Conservation (phyloP, 2,888 invertebrate genomes). For the Stenotaenia linearis region DNA sequence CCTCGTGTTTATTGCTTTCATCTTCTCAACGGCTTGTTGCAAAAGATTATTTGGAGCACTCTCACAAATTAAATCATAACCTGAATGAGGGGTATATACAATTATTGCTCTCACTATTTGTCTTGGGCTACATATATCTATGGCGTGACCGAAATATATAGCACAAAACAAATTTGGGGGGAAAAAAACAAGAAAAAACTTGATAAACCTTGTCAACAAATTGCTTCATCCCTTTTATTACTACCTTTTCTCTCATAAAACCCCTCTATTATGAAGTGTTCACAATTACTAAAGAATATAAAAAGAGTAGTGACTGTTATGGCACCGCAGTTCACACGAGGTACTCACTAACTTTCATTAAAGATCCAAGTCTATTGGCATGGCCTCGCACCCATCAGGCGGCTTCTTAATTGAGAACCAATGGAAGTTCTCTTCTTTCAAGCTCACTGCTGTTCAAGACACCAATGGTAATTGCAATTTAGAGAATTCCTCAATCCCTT, state of each 20-base stretch:
- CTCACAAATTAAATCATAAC: slow-evolving; percentile 19
- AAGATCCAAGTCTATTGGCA: neutral
- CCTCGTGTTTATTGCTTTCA: slow-evolving; percentile 15
- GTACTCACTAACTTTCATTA: slow-evolving; percentile 3
- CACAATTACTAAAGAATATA: slow-evolving; percentile 15
- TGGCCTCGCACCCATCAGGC: neutral
- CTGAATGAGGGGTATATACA: neutral
- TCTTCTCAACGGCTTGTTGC: neutral
- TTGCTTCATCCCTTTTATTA: slow-evolving; percentile 19
- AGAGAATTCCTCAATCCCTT: neutral
- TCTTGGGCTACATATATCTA: neutral
- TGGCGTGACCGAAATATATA: neutral
- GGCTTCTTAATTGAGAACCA: slow-evolving; percentile 8
- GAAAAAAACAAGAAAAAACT: neutral
- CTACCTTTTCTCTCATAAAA: neutral
- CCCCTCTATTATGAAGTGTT: neutral
- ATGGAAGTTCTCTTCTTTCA: neutral
- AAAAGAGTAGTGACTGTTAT: neutral
- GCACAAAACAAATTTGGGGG: neutral
- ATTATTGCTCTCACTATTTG: neutral
- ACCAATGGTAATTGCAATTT: slow-evolving; percentile 15
- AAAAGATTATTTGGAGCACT: neutral
- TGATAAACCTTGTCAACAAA: neutral
- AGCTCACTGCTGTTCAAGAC: slow-evolving; percentile 10
- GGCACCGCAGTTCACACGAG: neutral